Evolutionary conservation across 2,113 vertebrate species (phyloP).

Genomic region (Toxotes jaculatrix): DNA sequence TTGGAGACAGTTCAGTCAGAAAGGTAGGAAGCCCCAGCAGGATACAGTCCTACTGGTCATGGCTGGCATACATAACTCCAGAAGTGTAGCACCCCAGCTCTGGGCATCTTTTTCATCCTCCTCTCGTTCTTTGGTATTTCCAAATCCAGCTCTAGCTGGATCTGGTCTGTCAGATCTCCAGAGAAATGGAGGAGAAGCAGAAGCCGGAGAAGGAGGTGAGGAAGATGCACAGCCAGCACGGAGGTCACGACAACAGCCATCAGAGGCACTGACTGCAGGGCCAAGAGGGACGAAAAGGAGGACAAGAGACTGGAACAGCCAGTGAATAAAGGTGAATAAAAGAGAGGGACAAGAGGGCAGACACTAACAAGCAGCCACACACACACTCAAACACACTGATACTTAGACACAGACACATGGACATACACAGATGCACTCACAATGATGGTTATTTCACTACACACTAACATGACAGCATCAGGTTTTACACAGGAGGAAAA

Average conservation of each 20-base stretch:
- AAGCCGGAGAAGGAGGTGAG: conserved; percentile 87
- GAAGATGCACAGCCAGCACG: conserved; percentile 79
- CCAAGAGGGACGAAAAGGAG: conserved; percentile 81
- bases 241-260: conserved; percentile 78
- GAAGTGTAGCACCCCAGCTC: neutral
- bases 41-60: conserved; percentile 11
- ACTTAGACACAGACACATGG: neutral
- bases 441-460: neutral
- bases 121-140: conserved; percentile 20
- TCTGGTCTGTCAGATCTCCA: conserved; percentile 81
- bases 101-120: conserved; percentile 20
- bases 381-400: conserved; percentile 16
- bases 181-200: conserved; percentile 85
- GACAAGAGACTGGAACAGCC: conserved; percentile 82
- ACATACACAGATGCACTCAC: conserved; percentile 2
- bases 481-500: neutral
- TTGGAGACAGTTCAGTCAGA: conserved; percentile 16
- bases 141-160: conserved; percentile 87
- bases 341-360: neutral
- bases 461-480: neutral
- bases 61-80: conserved; percentile 4
- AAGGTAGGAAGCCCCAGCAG: conserved; percentile 37
- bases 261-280: conserved; percentile 77
- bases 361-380: neutral
- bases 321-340: conserved; percentile 86